These are phyloP conservation scores for Oostethus manadensis DNA, from an alignment of 2,113 vertebrate species.

Conservation along the genomic window DNA sequence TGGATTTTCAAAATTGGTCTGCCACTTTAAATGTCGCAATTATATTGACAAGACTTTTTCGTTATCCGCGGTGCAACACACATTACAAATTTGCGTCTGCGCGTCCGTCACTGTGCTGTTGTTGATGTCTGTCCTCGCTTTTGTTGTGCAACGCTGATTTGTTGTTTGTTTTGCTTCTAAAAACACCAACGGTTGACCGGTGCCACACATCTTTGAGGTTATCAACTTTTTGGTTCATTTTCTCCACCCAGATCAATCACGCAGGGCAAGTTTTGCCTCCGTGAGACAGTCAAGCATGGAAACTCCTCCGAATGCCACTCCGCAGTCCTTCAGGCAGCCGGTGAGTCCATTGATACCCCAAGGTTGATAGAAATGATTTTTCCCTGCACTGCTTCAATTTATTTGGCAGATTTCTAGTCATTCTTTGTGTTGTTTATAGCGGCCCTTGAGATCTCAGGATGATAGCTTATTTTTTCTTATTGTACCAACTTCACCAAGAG, in stretches of 20 bases:
- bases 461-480: no score
- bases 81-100: background rate
- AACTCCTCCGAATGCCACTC: conserved; percentile 80
- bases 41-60: background rate
- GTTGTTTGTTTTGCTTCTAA: background rate
- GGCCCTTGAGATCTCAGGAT: no score
- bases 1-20: no score
- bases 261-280: conserved; percentile 89
- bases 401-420: no score
- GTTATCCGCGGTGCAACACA: background rate
- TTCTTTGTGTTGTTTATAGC: no score
- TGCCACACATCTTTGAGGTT: background rate
- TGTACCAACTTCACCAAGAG: no score
- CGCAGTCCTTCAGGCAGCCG: conserved; percentile 84
- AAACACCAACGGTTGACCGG: background rate
- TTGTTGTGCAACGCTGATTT: background rate
- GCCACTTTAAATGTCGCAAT: no score
- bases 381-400: no score
- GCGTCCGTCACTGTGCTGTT: conserved; percentile 14
- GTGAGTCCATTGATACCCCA: conserved; percentile 67
- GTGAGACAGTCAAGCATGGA: conserved; percentile 92
- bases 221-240: conserved; percentile 3
- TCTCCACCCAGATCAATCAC: conserved; percentile 74
- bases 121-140: conserved; percentile 38
- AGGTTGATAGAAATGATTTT: no score